Evolutionary conservation across 92 coral and sea anemone genomes (phyloP).

Genomic region (Chrysogorgia sp.): DNA sequence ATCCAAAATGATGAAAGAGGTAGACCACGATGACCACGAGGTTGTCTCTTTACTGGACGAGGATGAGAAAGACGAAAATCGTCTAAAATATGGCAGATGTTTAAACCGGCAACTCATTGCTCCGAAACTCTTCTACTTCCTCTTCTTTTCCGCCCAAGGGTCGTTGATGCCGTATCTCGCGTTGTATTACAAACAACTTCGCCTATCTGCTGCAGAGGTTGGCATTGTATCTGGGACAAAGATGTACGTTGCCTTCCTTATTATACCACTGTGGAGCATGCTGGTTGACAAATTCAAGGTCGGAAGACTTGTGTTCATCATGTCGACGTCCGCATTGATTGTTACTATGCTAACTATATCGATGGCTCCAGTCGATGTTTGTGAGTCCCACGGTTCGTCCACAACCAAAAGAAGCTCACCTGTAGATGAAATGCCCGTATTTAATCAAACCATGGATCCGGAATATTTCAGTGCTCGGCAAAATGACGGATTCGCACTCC

Average conservation of each 20-base stretch:
- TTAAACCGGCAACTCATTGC: constrained; percentile 60
- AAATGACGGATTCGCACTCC: constrained; percentile 23
- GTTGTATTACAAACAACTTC: constrained; percentile 89
- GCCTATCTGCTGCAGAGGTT: constrained; percentile 79
- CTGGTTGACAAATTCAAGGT: constrained; percentile 82
- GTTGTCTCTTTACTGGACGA: constrained; percentile 29
- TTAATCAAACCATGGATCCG: neutral
- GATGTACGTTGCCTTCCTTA: constrained; percentile 81
- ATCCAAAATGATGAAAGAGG: constrained; percentile 36
- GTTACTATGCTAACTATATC: constrained; percentile 73
- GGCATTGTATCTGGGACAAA: constrained; percentile 88
- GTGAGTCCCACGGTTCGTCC: constrained; percentile 34
- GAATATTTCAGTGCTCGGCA: neutral
- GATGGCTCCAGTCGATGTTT: constrained; percentile 73
- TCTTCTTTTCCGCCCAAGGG: constrained; percentile 90
- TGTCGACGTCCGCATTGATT: constrained; percentile 87
- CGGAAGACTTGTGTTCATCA: constrained; percentile 72
- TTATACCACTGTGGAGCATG: constrained; percentile 93
- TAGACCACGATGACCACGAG: constrained; percentile 29
- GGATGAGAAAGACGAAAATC: neutral
- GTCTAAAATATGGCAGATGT: constrained; percentile 9
- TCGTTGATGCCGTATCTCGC: constrained; percentile 93
- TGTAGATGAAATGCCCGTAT: neutral
- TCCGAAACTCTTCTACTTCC: constrained; percentile 85
- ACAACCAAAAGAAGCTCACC: neutral